These are phyloP conservation scores for Cyrtonyx montezumae DNA, from an alignment of 2,113 vertebrate genomes.

Conservation along the genomic window DNA sequence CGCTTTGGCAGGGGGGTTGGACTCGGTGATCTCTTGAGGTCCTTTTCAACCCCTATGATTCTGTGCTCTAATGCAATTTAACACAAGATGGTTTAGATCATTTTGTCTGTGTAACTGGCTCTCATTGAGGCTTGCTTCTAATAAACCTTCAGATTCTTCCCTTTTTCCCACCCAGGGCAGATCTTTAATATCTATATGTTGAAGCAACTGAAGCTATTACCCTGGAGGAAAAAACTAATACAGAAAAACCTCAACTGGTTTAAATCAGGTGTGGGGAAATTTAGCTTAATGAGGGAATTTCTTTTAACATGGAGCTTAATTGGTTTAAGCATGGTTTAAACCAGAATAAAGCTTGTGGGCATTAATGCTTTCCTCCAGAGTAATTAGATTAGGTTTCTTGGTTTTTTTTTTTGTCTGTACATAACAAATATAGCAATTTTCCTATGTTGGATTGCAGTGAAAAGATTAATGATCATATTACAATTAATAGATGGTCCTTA, in stretches of 20 bases:
- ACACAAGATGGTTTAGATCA: background rate
- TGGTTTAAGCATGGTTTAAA: conserved; percentile 46
- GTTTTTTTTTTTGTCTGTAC: rapidly evolving
- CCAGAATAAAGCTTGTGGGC: background rate
- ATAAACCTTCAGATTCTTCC: background rate
- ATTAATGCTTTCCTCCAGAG: conserved; percentile 1
- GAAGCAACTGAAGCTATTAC: background rate
- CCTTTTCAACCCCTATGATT: no score
- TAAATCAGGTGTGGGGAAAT: background rate
- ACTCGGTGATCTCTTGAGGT: no score
- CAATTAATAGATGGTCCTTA: background rate
- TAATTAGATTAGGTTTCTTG: conserved; percentile 6
- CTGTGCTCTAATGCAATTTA: background rate
- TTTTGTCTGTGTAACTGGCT: background rate
- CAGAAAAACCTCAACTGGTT: conserved; percentile 8
- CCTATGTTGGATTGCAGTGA: background rate
- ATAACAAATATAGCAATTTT: background rate
- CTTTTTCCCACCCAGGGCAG: background rate
- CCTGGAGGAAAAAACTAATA: background rate
- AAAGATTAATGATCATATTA: background rate
- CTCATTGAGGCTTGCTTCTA: background rate
- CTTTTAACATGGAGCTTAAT: background rate
- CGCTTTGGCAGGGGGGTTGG: no score
- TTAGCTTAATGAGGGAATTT: background rate
- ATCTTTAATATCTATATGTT: background rate